Percentiles rank a stretch among this genome's conserved stretches.
Conservation (phyloP, 2,888 invertebrate species). For the Lycaena phlaeas region DNA sequence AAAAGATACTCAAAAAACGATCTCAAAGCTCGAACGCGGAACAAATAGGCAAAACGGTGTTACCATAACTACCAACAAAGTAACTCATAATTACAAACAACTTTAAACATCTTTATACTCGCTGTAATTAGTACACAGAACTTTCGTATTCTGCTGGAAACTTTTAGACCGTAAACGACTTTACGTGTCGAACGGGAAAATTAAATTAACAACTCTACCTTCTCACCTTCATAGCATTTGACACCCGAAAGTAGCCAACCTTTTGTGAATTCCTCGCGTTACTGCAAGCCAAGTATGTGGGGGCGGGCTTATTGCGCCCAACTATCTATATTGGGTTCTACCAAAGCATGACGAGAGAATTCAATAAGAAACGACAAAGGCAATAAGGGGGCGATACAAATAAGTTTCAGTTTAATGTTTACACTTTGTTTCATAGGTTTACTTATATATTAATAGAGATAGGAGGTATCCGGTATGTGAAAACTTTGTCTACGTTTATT, state of each 20-base stretch:
- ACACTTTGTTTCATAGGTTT: constrained; percentile 26
- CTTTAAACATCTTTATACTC: constrained; percentile 10
- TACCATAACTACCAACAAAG: too few relatives aligned
- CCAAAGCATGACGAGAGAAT: constrained; percentile 59
- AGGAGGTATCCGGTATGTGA: too few relatives aligned
- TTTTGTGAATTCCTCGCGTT: constrained; percentile 58
- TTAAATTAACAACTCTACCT: constrained; percentile 69
- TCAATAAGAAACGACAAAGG: constrained; percentile 61
- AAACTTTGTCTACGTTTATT: too few relatives aligned
- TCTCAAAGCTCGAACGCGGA: too few relatives aligned
- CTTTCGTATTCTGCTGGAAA: constrained; percentile 47
- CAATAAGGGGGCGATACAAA: constrained; percentile 49
- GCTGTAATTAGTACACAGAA: constrained; percentile 11
- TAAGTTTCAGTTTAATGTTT: constrained; percentile 36
- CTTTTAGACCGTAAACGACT: constrained; percentile 64
- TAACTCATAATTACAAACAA: not conserved
- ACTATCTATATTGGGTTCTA: constrained; percentile 65
- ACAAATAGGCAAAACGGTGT: too few relatives aligned
- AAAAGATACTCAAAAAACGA: too few relatives aligned
- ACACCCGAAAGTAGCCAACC: constrained; percentile 5
- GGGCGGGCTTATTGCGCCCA: constrained; percentile 44
- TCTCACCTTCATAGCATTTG: constrained; percentile 44
- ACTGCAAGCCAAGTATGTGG: constrained; percentile 52
- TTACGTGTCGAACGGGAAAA: constrained; percentile 68
- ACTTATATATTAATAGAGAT: too few relatives aligned